phyloP scores from a whole-genome alignment of 2,888 invertebrate genomes.

The Habroteleia sp. region DNA sequence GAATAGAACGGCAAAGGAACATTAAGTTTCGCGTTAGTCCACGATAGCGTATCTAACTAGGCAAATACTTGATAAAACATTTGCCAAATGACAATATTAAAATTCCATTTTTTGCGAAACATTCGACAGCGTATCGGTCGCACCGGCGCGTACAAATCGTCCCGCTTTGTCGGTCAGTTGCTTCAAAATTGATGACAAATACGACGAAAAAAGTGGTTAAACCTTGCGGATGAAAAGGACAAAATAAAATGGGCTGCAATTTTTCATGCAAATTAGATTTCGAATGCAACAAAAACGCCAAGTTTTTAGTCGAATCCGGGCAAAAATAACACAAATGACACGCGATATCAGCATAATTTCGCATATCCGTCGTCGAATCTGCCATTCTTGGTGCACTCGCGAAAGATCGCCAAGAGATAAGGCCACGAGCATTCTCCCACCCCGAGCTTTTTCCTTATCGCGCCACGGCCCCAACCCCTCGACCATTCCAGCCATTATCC shows the following conservation, averaged over 20 bases:
- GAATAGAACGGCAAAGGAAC: too few species aligned
- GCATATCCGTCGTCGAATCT: slow-evolving; percentile 64
- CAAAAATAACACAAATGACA: slow-evolving; percentile 74
- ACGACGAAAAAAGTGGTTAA: too few species aligned
- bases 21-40: too few species aligned
- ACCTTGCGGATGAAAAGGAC: not conserved
- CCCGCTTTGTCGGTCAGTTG: too few species aligned
- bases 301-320: slow-evolving; percentile 58
- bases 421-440: slow-evolving; percentile 70
- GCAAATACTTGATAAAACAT: too few species aligned
- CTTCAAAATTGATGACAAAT: too few species aligned
- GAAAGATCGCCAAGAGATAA: slow-evolving; percentile 76
- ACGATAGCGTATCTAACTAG: too few species aligned
- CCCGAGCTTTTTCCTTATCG: slow-evolving; percentile 58
- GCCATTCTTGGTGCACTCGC: slow-evolving; percentile 74
- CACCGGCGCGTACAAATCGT: too few species aligned
- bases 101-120: too few species aligned
- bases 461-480: slow-evolving; percentile 54
- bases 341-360: slow-evolving; percentile 73
- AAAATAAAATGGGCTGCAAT: slow-evolving; percentile 45
- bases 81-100: too few species aligned
- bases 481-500: slow-evolving; percentile 68
- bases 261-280: slow-evolving; percentile 64
- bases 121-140: too few species aligned
- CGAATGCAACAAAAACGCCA: slow-evolving; percentile 56